These are phyloP conservation scores for Acipenser transmontanus DNA, from an alignment of 2,797 vertebrate genomes.

Conservation along the genomic window DNA sequence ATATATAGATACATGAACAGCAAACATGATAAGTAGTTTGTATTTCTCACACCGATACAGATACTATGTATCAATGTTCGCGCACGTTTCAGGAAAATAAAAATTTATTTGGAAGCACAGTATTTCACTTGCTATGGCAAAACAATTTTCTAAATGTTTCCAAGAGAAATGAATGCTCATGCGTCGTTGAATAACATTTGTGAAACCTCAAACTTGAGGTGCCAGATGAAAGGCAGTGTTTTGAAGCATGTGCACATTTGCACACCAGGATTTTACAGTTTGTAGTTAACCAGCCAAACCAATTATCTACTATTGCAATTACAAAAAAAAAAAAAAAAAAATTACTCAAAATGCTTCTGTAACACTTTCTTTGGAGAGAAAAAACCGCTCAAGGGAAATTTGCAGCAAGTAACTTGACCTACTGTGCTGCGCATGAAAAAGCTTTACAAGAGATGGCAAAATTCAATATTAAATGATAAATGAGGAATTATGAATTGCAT, in stretches of 20 bases:
- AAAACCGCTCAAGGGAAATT: constrained; percentile 21
- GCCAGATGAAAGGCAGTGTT: constrained; percentile 20
- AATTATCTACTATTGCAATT: constrained; percentile 30
- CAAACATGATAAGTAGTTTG: constrained; percentile 56
- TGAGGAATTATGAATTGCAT: background rate
- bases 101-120: constrained; percentile 45
- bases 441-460: constrained; percentile 63
- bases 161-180: constrained; percentile 23
- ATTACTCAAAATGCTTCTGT: background rate
- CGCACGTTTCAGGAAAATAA: constrained; percentile 36
- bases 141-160: constrained; percentile 27
- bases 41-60: constrained; percentile 39
- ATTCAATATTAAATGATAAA: constrained; percentile 33
- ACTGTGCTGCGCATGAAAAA: constrained; percentile 46
- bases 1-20: constrained; percentile 42
- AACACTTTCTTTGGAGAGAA: constrained; percentile 1
- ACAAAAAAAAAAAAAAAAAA: constrained; percentile 37
- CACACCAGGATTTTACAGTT: constrained; percentile 26
- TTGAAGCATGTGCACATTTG: constrained; percentile 37
- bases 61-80: constrained; percentile 40
- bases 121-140: constrained; percentile 57
- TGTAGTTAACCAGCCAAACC: constrained; percentile 35
- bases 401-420: constrained; percentile 49
- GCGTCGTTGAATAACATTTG: constrained; percentile 1
- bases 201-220: too few species aligned